Base-by-base conservation (phyloP, 2,797 vertebrate genomes). In the Tarsius wallacei region DNA sequence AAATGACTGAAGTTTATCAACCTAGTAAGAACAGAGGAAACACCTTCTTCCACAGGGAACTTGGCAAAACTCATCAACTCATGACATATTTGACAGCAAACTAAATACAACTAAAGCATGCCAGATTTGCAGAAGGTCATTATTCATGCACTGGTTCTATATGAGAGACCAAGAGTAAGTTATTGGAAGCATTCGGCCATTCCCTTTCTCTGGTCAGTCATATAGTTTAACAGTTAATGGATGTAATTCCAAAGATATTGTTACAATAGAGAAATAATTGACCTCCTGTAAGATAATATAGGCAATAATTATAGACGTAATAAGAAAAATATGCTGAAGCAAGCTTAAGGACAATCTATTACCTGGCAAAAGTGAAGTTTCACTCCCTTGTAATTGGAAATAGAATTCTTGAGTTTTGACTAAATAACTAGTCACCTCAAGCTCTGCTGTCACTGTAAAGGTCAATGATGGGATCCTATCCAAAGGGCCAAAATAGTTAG, bases 161-260 rank as follows among this genome's bases (percentile, higher is more conserved):
- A 70, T 53, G 5, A 19, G 21, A 49, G 28, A 85, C 7, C 14
- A 36, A 61, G 24, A 22, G 12, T n/a, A 19, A 87, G 47, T 64
- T 87, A n/a, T 21, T 15, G 22, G 17, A 19, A 80, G 19, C 21
- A 71, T 2, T 31, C 64, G 26, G 26, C 17, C 10, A 21, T 70
- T 42, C 26, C 13, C 8, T 55, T 57, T 19, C 22, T 76, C 51
- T 90, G 33, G 24, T 78, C 11, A 24, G 6, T 26, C 14, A 53
- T 81, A 87, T 7, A 31, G 12, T 86, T 85, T 68, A 68, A 80
- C 55, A 93, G n/a, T 31, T 36, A 59, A 68, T 42, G 15, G 16
- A 14, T 16, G 36, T 47, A 26, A 87, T 66, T 84, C 95, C 59
- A 78, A 95, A 86, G 28, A 91, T 87, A 91, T 92, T 33, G n/a